A percentile compares a stretch with the other conserved stretches of the same genome.
Conservation (phyloP, 2,888 invertebrate species). For the Hymenopus coronatus region DNA sequence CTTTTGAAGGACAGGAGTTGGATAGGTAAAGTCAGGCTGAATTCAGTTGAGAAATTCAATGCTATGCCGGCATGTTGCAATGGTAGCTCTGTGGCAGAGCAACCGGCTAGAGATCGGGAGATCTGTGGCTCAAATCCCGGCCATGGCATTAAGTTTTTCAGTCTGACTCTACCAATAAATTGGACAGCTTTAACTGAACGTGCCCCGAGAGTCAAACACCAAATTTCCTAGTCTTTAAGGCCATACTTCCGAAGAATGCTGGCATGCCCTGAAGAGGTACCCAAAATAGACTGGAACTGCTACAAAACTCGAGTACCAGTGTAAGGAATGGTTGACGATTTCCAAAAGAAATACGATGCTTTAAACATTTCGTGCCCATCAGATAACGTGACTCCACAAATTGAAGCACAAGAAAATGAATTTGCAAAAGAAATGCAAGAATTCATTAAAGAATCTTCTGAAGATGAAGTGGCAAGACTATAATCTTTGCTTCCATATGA, state of each 20-base stretch:
- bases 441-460: conserved; percentile 60
- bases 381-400: conserved; percentile 63
- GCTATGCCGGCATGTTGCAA: too few species aligned
- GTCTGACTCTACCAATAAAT: too few species aligned
- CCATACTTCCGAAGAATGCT: conserved; percentile 74
- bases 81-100: too few species aligned
- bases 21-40: too few species aligned
- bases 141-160: too few species aligned
- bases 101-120: too few species aligned
- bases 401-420: conserved; percentile 68
- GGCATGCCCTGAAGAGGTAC: conserved; percentile 72
- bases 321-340: conserved; percentile 80
- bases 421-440: conserved; percentile 57
- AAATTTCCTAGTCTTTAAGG: conserved; percentile 73
- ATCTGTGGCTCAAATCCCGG: too few species aligned
- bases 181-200: conserved; percentile 85
- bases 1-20: too few species aligned
- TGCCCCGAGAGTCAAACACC: conserved; percentile 72
- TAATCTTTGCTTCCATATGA: conserved; percentile 72
- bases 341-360: conserved; percentile 81
- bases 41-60: too few species aligned
- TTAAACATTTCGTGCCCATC: conserved; percentile 79
- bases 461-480: conserved; percentile 64
- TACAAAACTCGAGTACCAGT: conserved; percentile 73
- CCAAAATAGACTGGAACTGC: conserved; percentile 79